Base-by-base conservation (phyloP, 30 jellyfish, hydroid and myxozoan genomes). In the Pelagia noctiluca region DNA sequence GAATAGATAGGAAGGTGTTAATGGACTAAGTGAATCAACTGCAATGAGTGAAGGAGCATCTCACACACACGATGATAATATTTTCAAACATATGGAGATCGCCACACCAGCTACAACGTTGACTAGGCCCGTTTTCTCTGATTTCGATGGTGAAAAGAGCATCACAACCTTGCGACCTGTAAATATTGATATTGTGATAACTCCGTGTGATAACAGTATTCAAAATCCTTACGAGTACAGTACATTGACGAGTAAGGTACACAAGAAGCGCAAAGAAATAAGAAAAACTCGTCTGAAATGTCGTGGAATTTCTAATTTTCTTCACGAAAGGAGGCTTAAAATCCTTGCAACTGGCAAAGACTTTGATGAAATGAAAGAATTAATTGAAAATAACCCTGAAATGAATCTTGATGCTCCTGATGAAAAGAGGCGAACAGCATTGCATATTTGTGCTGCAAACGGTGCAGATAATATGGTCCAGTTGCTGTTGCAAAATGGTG, bases 391-490 rank as follows among this genome's bases (percentile, higher is more conserved):
- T 24, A 60, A 84, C 36, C 21, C 57, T 1, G 95, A 72, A 24
- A 12, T 84, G 19, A 82, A 84, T 36, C 0, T 84, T 57, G 76
- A 84, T 49, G 76, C 88, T 12, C 42, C 92, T 3, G 97, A 90
- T 76, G 89, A 82, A 30, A 83, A 48, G 63, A 29, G 78, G 79
- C 54, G 97, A 50, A 82, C 97, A 28, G 89, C 97, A 42, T 53
- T 90, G 57, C 97, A 90, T 42, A 50, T 90, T 5, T 37, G 91
- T 68, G 92, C 92, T 35, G 92, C 97, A 2, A 90, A 78, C 49
- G 97, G 97, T 28, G 50, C 88, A 3, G 91, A 90, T 8, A 87
- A 89, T 11, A 46, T 90, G 36, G 90, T 90, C 28, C 63, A 79
- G 50, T 22, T 74, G 71, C 81, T 90, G 66, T 62, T 90, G 67